A percentile compares a stretch with the other conserved stretches of the same genome.
These are phyloP conservation scores for Rhyzopertha dominica DNA, from an alignment of 1,140 invertebrate genomes.

Conservation along the genomic window DNA sequence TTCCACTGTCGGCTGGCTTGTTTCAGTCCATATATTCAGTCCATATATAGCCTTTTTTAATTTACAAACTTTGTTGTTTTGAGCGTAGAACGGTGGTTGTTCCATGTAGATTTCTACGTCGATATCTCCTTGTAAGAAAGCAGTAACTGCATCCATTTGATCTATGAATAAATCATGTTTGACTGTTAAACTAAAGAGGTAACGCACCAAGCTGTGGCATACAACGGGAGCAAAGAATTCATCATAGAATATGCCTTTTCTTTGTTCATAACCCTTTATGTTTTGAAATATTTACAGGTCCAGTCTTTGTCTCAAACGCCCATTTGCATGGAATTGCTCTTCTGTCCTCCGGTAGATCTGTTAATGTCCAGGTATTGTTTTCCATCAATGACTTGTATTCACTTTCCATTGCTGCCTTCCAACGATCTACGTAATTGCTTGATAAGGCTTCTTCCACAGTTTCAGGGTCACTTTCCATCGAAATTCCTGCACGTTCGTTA, in stretches of 20 bases:
- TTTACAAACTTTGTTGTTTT: conserved; percentile 1
- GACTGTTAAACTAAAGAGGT: conserved; percentile 3
- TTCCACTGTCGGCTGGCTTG: conserved; percentile 7
- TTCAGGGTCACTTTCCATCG: no score
- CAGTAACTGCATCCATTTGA: conserved; percentile 10
- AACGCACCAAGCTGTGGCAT: not conserved
- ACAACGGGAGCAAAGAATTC: conserved; percentile 4
- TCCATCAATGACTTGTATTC: conserved; percentile 17
- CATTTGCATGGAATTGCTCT: conserved; percentile 26
- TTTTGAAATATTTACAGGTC: conserved; percentile 18
- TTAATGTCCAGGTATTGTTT: conserved; percentile 25
- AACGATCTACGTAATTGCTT: conserved; percentile 12
- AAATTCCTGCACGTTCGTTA: no score
- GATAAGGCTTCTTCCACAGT: conserved; percentile 21
- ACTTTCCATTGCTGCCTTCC: conserved; percentile 25
- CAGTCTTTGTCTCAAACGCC: conserved; percentile 26
- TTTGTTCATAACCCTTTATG: conserved; percentile 35
- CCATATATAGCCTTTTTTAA: conserved; percentile 8
- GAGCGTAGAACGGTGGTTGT: not conserved
- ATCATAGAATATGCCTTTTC: conserved; percentile 6
- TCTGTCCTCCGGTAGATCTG: conserved; percentile 17
- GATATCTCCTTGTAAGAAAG: conserved; percentile 3
- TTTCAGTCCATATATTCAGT: no score
- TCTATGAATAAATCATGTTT: conserved; percentile 5
- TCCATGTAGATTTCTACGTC: conserved; percentile 6